Evolutionary conservation across 1,140 invertebrate species (phyloP), one percentile per base, ranked within the genome.

Genomic region (Ceratoteleas bidentatus): DNA sequence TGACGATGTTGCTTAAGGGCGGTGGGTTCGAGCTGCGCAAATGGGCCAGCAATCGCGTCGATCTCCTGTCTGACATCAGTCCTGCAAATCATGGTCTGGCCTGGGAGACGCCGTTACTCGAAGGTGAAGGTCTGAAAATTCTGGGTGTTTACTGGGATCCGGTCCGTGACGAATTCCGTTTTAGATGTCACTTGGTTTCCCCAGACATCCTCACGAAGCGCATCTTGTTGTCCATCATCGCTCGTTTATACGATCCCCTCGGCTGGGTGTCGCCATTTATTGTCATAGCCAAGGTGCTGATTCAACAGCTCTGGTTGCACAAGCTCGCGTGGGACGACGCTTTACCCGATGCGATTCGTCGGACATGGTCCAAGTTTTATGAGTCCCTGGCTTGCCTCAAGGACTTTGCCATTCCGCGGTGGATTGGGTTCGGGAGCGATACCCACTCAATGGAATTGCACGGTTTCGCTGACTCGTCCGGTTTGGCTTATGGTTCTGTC

Each of bases 241-340:
- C 62, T 2, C 54, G 45, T 0, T 10, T 68, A 7, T 83, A 62
- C 0, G n/a, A n/a, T n/a, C n/a, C n/a, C n/a, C n/a, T n/a, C n/a
- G n/a, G n/a, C n/a, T n/a, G n/a, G n/a, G n/a, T n/a, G n/a, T n/a
- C n/a, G n/a, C n/a, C n/a, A n/a, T n/a, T n/a, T n/a, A n/a, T n/a
- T n/a, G n/a, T n/a, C n/a, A n/a, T n/a, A n/a, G n/a, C n/a, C n/a
- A n/a, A n/a, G n/a, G n/a, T n/a, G n/a, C n/a, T n/a, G n/a, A 70
- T 87, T 8, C 85, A 87, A 61, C 65, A 72, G 6, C 70, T 87
- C 1, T 87, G 86, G 85, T 24, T 61, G n/a, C 11, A 81, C 5
- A 52, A 68, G 11, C 9, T 76, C 9, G 49, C 47, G 15, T 85
- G 81, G 83, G 81, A 86, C 14, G 10, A 7, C 2, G 38, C 57